Conservation (phyloP, 2,797 vertebrate species). For the Chaunax sp. region DNA sequence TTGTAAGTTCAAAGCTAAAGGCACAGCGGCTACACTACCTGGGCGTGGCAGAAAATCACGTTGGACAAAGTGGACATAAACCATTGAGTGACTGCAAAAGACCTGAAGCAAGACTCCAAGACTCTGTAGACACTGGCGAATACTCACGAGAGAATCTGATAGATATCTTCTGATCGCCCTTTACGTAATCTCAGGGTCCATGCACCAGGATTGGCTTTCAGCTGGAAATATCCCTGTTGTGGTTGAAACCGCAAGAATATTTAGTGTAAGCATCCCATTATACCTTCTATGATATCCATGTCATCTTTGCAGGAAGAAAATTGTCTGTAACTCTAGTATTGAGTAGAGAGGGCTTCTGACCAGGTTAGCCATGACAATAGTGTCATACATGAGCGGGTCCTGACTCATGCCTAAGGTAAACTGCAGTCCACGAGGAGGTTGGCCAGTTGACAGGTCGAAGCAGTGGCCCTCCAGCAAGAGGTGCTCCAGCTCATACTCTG, state of each 20-base stretch:
- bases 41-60: too few relatives aligned
- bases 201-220: slow-evolving; percentile 97
- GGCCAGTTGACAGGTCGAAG: slow-evolving; percentile 89
- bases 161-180: slow-evolving; percentile 95
- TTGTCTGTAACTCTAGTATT: neutral
- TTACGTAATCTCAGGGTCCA: slow-evolving; percentile 92
- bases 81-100: too few relatives aligned
- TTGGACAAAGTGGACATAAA: too few relatives aligned
- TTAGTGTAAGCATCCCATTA: slow-evolving; percentile 14
- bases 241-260: slow-evolving; percentile 26
- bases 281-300: neutral
- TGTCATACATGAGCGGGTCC: slow-evolving; percentile 90
- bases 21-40: too few relatives aligned
- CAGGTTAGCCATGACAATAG: slow-evolving; percentile 97
- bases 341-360: slow-evolving; percentile 77
- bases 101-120: too few relatives aligned
- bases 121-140: neutral
- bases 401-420: slow-evolving; percentile 93
- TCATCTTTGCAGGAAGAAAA: neutral
- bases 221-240: slow-evolving; percentile 95
- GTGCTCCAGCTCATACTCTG: slow-evolving; percentile 95
- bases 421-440: slow-evolving; percentile 94
- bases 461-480: slow-evolving; percentile 96
- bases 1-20: too few relatives aligned
- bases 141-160: slow-evolving; percentile 92